These are phyloP conservation scores for Drosophila nr. perissopoda DNA, from an alignment of 2,888 invertebrate genomes.

Conservation along the genomic window DNA sequence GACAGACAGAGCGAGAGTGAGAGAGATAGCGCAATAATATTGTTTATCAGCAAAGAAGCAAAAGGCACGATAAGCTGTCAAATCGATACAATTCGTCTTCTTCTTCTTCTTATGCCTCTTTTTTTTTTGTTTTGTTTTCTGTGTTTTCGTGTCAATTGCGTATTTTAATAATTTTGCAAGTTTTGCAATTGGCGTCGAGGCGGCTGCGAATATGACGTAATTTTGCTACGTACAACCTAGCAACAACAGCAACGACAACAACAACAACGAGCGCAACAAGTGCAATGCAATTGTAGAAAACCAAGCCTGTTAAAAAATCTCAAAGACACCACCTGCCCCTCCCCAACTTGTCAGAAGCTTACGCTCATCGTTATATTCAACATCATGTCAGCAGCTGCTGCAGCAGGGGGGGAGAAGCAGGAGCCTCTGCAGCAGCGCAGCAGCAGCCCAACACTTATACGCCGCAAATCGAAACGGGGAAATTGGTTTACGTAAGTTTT, in stretches of 20 bases:
- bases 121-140: constrained; percentile 31
- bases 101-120: constrained; percentile 1
- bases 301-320: constrained; percentile 23
- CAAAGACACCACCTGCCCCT: background rate
- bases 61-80: constrained; percentile 42
- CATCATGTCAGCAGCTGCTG: constrained; percentile 58
- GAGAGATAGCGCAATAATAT: constrained; percentile 18
- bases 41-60: constrained; percentile 49
- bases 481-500: constrained; percentile 85
- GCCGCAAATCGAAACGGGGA: constrained; percentile 81
- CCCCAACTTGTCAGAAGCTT: constrained; percentile 1
- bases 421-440: constrained; percentile 36
- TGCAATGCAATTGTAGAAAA: constrained; percentile 63
- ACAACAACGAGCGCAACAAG: constrained; percentile 39
- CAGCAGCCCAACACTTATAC: constrained; percentile 56
- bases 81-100: constrained; percentile 2
- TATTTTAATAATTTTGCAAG: constrained; percentile 61
- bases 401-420: constrained; percentile 48
- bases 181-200: constrained; percentile 53
- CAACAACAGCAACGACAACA: constrained; percentile 24
- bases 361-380: constrained; percentile 28
- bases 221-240: constrained; percentile 55
- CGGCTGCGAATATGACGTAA: constrained; percentile 69
- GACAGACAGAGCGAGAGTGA: background rate
- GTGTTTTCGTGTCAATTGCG: constrained; percentile 52